Evolutionary conservation across 2,888 invertebrate species (phyloP).

Genomic region (Xanthostigma xanthostigma): DNA sequence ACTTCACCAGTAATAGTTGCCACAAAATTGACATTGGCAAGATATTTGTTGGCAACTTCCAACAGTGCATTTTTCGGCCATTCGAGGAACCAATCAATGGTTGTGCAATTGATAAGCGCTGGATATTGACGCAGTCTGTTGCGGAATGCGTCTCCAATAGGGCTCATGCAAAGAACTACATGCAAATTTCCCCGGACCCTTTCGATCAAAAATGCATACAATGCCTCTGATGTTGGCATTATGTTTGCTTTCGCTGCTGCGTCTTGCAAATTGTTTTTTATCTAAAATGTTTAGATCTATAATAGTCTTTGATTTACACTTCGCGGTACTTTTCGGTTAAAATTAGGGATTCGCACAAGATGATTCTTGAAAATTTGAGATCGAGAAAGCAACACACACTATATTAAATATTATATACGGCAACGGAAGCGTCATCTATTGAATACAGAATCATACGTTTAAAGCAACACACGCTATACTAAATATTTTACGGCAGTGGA

Average conservation of each 20-base stretch:
- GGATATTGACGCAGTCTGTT: conserved; percentile 78
- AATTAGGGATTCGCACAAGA: too few species aligned
- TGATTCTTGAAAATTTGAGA: too few species aligned
- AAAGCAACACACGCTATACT: too few species aligned
- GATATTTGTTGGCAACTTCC: conserved; percentile 77
- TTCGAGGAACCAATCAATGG: conserved; percentile 80
- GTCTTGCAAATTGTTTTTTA: conserved; percentile 41
- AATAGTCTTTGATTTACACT: conserved; percentile 1
- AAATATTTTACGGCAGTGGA: too few species aligned
- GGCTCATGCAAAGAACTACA: conserved; percentile 74
- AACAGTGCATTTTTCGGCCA: conserved; percentile 81
- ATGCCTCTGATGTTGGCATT: conserved; percentile 46
- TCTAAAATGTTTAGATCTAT: conserved; percentile 26
- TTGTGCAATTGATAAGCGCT: conserved; percentile 71
- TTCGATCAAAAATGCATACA: conserved; percentile 63
- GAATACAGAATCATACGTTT: too few species aligned
- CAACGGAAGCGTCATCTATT: too few species aligned
- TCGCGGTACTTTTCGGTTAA: too few species aligned
- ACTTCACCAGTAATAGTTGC: conserved; percentile 45
- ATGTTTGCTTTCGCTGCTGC: conserved; percentile 40
- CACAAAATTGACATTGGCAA: conserved; percentile 54
- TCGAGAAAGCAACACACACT: too few species aligned
- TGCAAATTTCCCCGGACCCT: conserved; percentile 63
- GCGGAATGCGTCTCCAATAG: conserved; percentile 73
- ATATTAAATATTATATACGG: too few species aligned